Base-by-base conservation (phyloP, 1,140 invertebrate species). In the Pristionchus pacificus region DNA sequence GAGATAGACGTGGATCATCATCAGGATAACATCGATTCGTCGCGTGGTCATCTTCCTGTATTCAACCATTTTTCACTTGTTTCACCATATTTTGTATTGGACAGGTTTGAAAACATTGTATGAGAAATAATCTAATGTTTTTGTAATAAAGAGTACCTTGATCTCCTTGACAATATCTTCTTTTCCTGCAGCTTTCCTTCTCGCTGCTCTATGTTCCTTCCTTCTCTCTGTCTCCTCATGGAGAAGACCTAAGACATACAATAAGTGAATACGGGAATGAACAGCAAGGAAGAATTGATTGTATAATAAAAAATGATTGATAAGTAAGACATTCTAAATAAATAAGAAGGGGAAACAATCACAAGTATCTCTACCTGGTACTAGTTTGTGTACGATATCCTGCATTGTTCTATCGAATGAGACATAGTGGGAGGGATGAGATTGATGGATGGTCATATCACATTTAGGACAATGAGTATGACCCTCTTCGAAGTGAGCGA, bases 391-490 rank as follows among this genome's bases (percentile, higher is more conserved):
- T 2, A 85, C 78, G 63, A 85, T 84, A 66, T 85, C 84, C 74
- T 85, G 85, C 49, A 85, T 69, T 32, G 84, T 82, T 32, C 84
- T 76, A 72, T 85, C 84, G 58, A 82, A 80, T 10, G 83, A 77
- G 27, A 79, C 78, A 72, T 76, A 82, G 57, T 84, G 77, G 49
- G 85, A 77, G 25, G 86, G 86, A 76, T 87, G 85, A 70, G 84
- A 86, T 49, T 87, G 86, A 78, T 87, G 87, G 65, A 87, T 86
- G 15, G 86, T 74, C 19, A 80, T 76, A 57, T 84, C 74, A 77
- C 86, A 87, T 70, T 82, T 85, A 27, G 86, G 86, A 75, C 86
- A 86, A n/a, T 70, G 70, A 24, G 72, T 83, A 60, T 80, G 70
- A 2, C 77, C 80, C 58, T 76, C 76, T 60, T 85, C 81, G 68